Evolutionary conservation across 2,797 vertebrate species (phyloP).

Genomic region (Naso thynnoides): DNA sequence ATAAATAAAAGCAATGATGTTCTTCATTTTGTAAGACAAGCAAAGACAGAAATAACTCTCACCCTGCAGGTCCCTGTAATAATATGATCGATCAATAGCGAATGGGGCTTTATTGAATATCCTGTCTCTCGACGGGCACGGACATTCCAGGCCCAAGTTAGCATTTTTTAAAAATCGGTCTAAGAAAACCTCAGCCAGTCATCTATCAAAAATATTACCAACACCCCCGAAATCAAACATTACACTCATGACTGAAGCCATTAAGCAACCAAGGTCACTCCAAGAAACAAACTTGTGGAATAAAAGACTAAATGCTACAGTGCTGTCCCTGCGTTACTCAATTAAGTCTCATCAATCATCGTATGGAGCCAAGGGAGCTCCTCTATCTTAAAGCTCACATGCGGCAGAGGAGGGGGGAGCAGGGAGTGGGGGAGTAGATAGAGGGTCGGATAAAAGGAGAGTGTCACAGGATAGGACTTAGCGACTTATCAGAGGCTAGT

Average conservation of each 20-base stretch:
- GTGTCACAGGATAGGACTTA: conserved; percentile 70
- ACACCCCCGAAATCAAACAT: conserved; percentile 41
- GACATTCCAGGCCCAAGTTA: conserved; percentile 10
- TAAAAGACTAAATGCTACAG: conserved; percentile 62
- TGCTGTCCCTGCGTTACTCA: conserved; percentile 72
- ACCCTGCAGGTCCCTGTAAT: conserved; percentile 4
- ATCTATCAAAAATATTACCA: conserved; percentile 58
- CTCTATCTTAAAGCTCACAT: conserved; percentile 62
- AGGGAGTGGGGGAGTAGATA: conserved; percentile 42
- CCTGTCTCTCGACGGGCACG: neutral
- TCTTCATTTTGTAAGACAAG: conserved; percentile 34
- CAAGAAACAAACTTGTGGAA: conserved; percentile 37
- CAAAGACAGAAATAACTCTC: conserved; percentile 30
- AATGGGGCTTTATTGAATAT: conserved; percentile 42
- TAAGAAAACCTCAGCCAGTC: conserved; percentile 24
- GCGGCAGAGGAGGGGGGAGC: conserved; percentile 23
- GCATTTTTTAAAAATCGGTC: conserved; percentile 5
- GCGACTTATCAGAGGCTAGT: conserved; percentile 62
- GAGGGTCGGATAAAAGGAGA: conserved; percentile 54
- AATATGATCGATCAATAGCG: conserved; percentile 38
- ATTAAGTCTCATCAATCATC: conserved; percentile 80
- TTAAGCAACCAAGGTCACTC: conserved; percentile 55
- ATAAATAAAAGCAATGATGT: conserved; percentile 41
- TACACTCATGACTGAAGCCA: conserved; percentile 35
- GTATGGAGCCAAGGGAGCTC: conserved; percentile 53